Evolutionary conservation across 2,888 invertebrate genomes (phyloP).

Genomic region (Patella pellucida): DNA sequence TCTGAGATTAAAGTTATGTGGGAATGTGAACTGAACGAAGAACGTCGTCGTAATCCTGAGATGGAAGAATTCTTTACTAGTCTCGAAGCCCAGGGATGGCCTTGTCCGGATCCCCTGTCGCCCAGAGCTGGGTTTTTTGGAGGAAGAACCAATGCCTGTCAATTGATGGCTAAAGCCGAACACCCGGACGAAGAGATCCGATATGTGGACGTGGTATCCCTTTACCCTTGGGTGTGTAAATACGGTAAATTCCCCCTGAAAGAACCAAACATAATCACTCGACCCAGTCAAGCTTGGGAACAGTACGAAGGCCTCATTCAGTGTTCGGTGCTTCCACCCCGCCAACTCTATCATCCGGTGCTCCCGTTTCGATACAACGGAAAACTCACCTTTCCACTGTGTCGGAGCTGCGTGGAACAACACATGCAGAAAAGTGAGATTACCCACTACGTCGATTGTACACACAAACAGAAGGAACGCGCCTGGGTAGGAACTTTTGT

Average conservation of each 20-base stretch:
- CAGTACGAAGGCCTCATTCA: not conserved
- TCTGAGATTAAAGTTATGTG: not conserved
- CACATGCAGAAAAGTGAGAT: not conserved
- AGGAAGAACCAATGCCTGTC: not conserved
- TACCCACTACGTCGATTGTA: not conserved
- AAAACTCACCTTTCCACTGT: not conserved
- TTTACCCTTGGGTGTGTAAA: not conserved
- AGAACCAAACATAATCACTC: not conserved
- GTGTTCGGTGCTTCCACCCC: not conserved
- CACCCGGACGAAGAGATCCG: not conserved
- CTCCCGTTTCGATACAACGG: not conserved
- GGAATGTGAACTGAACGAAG: not conserved
- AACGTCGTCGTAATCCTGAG: not conserved
- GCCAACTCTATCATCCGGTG: not conserved
- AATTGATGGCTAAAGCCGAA: not conserved
- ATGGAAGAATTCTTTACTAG: not conserved
- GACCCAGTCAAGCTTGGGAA: not conserved
- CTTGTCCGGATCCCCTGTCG: not conserved
- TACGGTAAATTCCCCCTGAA: not conserved
- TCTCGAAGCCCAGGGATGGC: not conserved
- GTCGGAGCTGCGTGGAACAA: not conserved
- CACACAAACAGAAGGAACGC: not conserved
- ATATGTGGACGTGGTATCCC: not conserved
- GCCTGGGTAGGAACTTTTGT: not conserved
- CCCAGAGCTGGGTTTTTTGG: not conserved